These are phyloP conservation scores for Drosophila rubida DNA, from an alignment of 2,888 invertebrate genomes.

Conservation along the genomic window DNA sequence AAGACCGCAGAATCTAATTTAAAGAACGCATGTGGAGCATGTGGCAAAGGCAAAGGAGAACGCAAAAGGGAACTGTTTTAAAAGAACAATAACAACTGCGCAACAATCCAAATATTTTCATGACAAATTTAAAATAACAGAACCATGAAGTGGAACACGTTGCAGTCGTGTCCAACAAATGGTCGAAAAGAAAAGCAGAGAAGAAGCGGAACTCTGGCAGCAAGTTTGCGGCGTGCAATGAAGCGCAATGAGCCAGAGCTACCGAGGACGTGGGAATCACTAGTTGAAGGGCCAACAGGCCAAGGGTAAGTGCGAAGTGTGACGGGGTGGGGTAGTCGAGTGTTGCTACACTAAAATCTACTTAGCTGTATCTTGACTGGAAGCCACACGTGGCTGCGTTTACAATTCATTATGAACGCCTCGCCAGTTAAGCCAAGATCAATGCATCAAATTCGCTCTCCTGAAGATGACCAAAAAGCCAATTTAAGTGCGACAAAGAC, in stretches of 20 bases:
- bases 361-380: constrained; percentile 36
- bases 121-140: constrained; percentile 81
- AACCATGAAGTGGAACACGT: constrained; percentile 78
- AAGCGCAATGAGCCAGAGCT: constrained; percentile 53
- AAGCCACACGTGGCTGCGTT: constrained; percentile 71
- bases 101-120: constrained; percentile 79
- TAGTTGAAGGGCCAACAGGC: background rate
- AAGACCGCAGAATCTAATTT: constrained; percentile 76
- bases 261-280: constrained; percentile 25
- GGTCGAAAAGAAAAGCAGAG: constrained; percentile 33
- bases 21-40: constrained; percentile 61
- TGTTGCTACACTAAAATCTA: constrained; percentile 20
- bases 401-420: constrained; percentile 75
- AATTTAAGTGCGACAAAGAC: constrained; percentile 44
- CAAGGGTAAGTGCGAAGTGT: background rate
- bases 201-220: constrained; percentile 27
- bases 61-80: constrained; percentile 47
- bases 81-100: constrained; percentile 53
- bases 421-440: constrained; percentile 43
- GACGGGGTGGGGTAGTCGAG: constrained; percentile 27
- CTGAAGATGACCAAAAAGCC: constrained; percentile 58
- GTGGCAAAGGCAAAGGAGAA: constrained; percentile 47
- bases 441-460: constrained; percentile 36
- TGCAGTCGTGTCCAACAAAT: constrained; percentile 62
- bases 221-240: constrained; percentile 50